phyloP scores from a whole-genome alignment of 1,140 invertebrate species.

The Musca domestica region DNA sequence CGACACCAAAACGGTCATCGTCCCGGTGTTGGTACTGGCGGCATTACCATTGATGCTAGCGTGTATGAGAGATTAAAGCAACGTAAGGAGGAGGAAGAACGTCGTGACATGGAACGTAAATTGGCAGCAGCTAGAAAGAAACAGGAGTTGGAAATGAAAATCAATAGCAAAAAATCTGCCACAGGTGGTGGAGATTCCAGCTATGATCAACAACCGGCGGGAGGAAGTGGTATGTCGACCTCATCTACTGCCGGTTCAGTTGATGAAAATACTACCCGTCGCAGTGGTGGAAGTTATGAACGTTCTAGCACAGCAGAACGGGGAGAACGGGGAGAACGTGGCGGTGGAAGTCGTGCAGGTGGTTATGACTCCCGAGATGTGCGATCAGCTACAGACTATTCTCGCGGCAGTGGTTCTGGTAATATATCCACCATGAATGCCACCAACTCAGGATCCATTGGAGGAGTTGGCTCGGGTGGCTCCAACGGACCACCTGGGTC shows the following conservation, averaged over 20 bases:
- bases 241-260: background rate
- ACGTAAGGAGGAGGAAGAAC: slow-evolving; percentile 71
- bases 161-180: slow-evolving; percentile 57
- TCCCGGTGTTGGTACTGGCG: slow-evolving; percentile 37
- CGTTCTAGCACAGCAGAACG: slow-evolving; percentile 24
- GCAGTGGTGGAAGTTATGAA: slow-evolving; percentile 28
- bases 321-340: slow-evolving; percentile 15
- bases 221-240: slow-evolving; percentile 12
- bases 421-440: background rate
- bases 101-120: slow-evolving; percentile 63
- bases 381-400: background rate
- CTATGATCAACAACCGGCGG: slow-evolving; percentile 34
- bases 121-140: slow-evolving; percentile 65
- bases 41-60: slow-evolving; percentile 46
- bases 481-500: slow-evolving; percentile 23
- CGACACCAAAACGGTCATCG: slow-evolving; percentile 52
- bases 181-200: background rate
- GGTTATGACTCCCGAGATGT: slow-evolving; percentile 18
- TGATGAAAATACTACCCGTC: slow-evolving; percentile 10
- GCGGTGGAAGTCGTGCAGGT: slow-evolving; percentile 21
- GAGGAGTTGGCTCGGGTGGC: slow-evolving; percentile 30
- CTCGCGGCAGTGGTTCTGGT: slow-evolving; percentile 3
- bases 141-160: slow-evolving; percentile 64
- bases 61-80: slow-evolving; percentile 65
- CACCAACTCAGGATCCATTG: background rate